phyloP scores from a whole-genome alignment of 2,888 invertebrate species.

The Pogonocherus hispidulus region DNA sequence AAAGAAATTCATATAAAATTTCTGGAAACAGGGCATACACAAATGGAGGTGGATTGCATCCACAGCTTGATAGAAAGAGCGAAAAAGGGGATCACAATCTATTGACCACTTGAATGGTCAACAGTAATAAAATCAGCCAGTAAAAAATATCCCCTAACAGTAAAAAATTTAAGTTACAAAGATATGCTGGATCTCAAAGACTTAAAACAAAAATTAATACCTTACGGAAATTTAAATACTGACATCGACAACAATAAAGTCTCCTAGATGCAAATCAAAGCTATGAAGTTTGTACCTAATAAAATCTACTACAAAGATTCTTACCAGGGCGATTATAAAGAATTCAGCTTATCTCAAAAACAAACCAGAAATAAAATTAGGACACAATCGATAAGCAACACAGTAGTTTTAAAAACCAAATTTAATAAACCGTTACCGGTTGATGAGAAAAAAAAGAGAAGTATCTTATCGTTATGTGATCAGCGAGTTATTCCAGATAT shows the following conservation, averaged over 20 bases:
- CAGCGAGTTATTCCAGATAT: constrained; percentile 25
- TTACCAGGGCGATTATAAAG: neutral
- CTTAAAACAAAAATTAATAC: neutral
- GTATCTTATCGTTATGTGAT: constrained; percentile 20
- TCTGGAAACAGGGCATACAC: neutral
- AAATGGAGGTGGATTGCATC: neutral
- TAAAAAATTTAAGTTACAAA: constrained; percentile 3
- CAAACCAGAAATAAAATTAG: neutral
- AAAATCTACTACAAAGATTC: neutral
- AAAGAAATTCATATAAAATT: neutral
- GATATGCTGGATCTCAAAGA: constrained; percentile 6
- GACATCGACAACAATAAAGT: neutral
- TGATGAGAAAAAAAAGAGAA: constrained; percentile 14
- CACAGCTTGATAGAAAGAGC: constrained; percentile 4
- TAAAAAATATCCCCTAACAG: neutral
- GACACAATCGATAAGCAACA: neutral
- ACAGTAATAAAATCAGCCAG: neutral
- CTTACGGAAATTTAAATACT: neutral
- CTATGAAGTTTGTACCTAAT: neutral
- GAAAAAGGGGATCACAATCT: neutral
- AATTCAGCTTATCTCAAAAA: neutral
- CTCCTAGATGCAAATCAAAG: neutral
- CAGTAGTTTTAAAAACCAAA: constrained; percentile 6
- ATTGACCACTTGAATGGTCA: neutral
- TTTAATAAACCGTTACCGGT: constrained; percentile 5